Evolutionary conservation across 1,140 invertebrate species (phyloP).

Genomic region (Himalopsyche phryganea): DNA sequence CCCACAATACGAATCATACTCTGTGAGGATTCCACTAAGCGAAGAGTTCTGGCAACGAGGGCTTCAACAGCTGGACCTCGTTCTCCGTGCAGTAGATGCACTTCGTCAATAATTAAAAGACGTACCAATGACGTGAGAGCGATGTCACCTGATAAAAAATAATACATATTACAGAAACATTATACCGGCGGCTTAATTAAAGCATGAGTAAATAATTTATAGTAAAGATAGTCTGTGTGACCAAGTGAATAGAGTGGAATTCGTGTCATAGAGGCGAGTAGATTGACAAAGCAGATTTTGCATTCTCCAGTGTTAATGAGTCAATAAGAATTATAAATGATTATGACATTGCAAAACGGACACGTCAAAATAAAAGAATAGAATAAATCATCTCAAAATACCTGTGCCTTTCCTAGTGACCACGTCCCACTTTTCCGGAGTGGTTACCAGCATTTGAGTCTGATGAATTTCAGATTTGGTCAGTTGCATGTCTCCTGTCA

Average conservation of each 20-base stretch:
- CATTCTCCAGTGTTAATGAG: too few species aligned
- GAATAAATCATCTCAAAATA: too few species aligned
- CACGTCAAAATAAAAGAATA: too few species aligned
- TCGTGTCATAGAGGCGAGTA: too few species aligned
- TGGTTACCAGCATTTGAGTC: conserved; percentile 98
- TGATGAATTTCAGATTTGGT: conserved; percentile 91
- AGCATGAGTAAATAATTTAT: too few species aligned
- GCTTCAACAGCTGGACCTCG: conserved; percentile 97
- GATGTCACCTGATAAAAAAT: conserved; percentile 69
- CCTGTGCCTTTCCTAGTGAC: conserved; percentile 89
- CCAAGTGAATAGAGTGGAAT: too few species aligned
- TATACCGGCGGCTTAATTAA: too few species aligned
- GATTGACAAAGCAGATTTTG: too few species aligned
- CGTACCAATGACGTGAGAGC: conserved; percentile 87
- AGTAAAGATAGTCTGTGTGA: too few species aligned
- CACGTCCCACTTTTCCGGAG: conserved; percentile 99
- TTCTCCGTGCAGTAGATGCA: conserved; percentile 96
- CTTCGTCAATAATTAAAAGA: conserved; percentile 97
- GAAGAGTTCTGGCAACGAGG: conserved; percentile 89
- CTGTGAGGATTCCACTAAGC: conserved; percentile 93
- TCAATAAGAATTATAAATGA: too few species aligned
- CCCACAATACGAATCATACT: conserved; percentile 98
- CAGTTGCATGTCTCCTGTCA: conserved; percentile 98
- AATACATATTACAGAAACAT: not conserved
- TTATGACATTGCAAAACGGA: too few species aligned